phyloP scores from a whole-genome alignment of 2,888 invertebrate genomes.

The Bellardia pandia region DNA sequence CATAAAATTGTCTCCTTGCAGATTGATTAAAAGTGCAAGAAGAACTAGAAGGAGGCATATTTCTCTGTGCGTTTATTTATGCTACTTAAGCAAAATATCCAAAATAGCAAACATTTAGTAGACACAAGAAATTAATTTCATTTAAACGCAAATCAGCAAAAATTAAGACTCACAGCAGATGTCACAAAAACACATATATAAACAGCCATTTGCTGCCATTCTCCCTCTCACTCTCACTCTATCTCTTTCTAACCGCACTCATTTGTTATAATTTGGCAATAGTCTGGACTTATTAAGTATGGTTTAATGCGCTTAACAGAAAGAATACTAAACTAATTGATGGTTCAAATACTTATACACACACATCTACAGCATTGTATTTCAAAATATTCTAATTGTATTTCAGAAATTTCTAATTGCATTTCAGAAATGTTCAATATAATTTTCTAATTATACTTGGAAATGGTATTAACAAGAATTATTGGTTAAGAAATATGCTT shows the following conservation, averaged over 20 bases:
- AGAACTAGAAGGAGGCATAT: too few species aligned
- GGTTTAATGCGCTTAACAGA: not conserved
- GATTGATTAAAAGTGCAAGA: too few species aligned
- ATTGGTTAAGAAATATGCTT: too few species aligned
- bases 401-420: too few species aligned
- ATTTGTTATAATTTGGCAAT: not conserved
- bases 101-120: not conserved
- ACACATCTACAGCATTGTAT: too few species aligned
- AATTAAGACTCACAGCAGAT: slow-evolving; percentile 10
- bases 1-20: too few species aligned
- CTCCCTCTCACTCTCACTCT: not conserved
- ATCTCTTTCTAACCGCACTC: too few species aligned
- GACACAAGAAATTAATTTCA: slow-evolving; percentile 3
- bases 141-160: slow-evolving; percentile 29
- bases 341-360: not conserved
- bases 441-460: too few species aligned
- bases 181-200: not conserved
- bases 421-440: too few species aligned
- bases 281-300: not conserved
- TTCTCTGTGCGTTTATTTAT: not conserved
- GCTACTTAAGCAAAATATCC: not conserved
- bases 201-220: not conserved
- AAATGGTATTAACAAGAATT: too few species aligned
- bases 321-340: not conserved
- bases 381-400: not conserved